phyloP scores from a whole-genome alignment of 2,888 invertebrate species.

The Dichetophora obliterata region DNA sequence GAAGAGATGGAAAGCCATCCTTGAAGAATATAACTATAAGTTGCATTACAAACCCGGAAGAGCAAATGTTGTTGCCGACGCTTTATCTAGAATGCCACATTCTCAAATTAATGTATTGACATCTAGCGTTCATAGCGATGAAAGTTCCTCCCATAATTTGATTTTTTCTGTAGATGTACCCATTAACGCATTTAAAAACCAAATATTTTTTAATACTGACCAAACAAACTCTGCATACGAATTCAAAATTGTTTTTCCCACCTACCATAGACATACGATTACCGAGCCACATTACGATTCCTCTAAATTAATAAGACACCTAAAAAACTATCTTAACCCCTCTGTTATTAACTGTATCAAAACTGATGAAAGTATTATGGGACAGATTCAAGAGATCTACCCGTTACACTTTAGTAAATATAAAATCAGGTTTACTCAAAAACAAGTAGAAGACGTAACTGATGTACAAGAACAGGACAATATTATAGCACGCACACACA shows the following conservation, averaged over 20 bases:
- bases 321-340: no score
- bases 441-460: slow-evolving; percentile 32
- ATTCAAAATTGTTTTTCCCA: slow-evolving; percentile 14
- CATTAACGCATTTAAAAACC: background rate
- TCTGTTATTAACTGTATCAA: no score
- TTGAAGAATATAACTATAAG: background rate
- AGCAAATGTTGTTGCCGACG: no score
- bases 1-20: slow-evolving; percentile 8
- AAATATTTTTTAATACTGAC: no score
- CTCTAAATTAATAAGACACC: background rate
- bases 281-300: slow-evolving; percentile 25
- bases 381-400: slow-evolving; percentile 41
- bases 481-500: background rate
- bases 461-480: slow-evolving; percentile 2
- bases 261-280: slow-evolving; percentile 39
- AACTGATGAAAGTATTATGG: slow-evolving; percentile 16
- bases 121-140: background rate
- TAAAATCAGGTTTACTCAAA: slow-evolving; percentile 27
- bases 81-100: no score
- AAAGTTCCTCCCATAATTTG: background rate
- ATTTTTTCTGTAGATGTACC: background rate
- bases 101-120: background rate
- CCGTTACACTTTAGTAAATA: slow-evolving; percentile 32
- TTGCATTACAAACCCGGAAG: background rate
- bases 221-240: no score